Conservation (phyloP, 2,113 vertebrate species). For the Ameiurus melas region DNA sequence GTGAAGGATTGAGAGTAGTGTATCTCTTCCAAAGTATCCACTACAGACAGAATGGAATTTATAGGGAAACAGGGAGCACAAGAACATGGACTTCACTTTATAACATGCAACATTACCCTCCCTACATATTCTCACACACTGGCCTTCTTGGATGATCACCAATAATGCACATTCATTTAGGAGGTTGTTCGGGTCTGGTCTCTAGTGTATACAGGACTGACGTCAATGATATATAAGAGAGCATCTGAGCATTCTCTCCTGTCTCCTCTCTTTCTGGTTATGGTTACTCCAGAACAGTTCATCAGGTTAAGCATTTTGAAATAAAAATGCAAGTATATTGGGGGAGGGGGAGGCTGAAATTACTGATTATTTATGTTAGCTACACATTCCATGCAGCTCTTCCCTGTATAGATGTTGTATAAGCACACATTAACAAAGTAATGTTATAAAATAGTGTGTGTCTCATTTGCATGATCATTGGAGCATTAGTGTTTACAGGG, state of each 20-base stretch:
- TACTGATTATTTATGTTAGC: neutral
- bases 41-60: neutral
- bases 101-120: conserved; percentile 14
- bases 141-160: neutral
- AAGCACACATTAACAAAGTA: neutral
- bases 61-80: neutral
- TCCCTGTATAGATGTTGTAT: neutral
- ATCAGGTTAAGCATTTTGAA: neutral
- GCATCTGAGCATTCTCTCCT: neutral
- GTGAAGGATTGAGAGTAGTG: neutral
- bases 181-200: neutral
- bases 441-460: neutral
- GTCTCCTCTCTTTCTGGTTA: neutral
- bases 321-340: neutral
- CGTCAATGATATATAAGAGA: conserved; percentile 20
- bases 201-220: conserved; percentile 24
- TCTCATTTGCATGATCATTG: neutral
- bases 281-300: neutral
- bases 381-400: neutral
- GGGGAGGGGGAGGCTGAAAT: neutral
- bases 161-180: neutral
- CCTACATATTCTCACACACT: conserved; percentile 14
- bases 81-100: neutral
- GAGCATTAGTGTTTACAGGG: neutral
- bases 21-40: neutral